Evolutionary conservation across 2,888 invertebrate genomes (phyloP), one percentile per base, ranked within the genome.

Genomic region (Saturnia pavonia): DNA sequence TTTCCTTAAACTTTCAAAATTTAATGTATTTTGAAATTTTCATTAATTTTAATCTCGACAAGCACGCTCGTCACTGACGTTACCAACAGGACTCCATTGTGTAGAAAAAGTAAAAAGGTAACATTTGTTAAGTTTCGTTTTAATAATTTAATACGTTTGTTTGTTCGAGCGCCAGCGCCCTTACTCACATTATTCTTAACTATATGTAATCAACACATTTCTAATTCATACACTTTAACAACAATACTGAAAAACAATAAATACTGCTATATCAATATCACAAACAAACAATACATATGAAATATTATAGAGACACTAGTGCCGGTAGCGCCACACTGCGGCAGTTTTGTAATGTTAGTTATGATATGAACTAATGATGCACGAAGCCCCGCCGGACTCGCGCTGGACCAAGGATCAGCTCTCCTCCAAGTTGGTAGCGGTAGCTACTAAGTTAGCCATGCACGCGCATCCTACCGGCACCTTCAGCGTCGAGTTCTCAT

Each of bases 381-480:
- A 25, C 25, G 27, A 6, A 51, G 3, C 0, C 19, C 19, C 6
- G 48, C 19, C 4, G 19, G 57, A 12, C 3, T 19, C 14, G 57
- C 57, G 14, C 25, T 60, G 25, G 12, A 27, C 25, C 27, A 25
- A 27, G 14, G 16, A 22, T 65, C 40, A 65, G 40, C 40, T 65
- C 1, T 0, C 2, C 1, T 0, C 2, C 12, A 40, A 8, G 6
- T n/a, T 40, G 40, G 0, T 40, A n/a, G 40, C 40, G 0, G 16
- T 0, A 2, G 7, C 2, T 12, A 0, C 16, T 8, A 40, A 19
- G n/a, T n/a, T 1, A 1, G 2, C 9, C 65, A 65, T 40, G 11
- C 65, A 65, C 19, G 65, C 19, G 11, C 65, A 65, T 19, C 65
- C 65, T 1, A 65, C 65, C 40, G 65, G 40, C 65, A 65, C 65